Base-by-base conservation (phyloP, 2,113 vertebrate species). In the Calypte anna region DNA sequence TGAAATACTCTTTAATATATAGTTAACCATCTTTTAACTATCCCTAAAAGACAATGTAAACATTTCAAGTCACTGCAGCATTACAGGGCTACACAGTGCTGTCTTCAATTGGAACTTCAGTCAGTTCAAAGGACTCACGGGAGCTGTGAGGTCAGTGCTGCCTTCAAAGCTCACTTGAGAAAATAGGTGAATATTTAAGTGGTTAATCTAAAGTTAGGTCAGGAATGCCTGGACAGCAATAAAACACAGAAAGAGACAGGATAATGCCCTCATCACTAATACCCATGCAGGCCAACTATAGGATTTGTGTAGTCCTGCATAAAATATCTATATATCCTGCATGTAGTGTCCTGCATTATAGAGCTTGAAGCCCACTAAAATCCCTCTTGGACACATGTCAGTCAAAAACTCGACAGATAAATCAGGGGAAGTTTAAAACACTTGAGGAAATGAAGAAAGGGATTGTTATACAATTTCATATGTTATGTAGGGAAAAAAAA, bases 1-100 rank as follows among this genome's bases (percentile, higher is more conserved):
- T 81, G 73, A 93, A 92, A 80, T 64, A 66, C 21, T 54, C 30
- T 90, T 80, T 88, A 79, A 58, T 46, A 31, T 6, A 63, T 24
- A 16, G 21, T 64, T 68, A 51, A 40, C 40, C 40, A 40, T 13
- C 40, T 40, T 40, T 69, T 84, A 86, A 50, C 25, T 75, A 91
- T 59, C 23, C 38, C 84, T 68, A 81, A 82, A 80, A 82, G 51
- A 76, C 21, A 87, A 22, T 4, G 19, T 11, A 84, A 66, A 43
- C 20, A n/a, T 24, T 58, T n/a, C 31, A 59, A 88, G 33, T 64
- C 75, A 64, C 2, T 62, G 31, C 43, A 84, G 27, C 7, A n/a
- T 61, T 64, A 87, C 12, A 27, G 46, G 86, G 62, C 40, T 93
- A 43, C 14, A 68, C 66, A 44, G 28, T 6, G 36, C 17, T 85